Evolutionary conservation across 2,888 invertebrate genomes (phyloP).

Genomic region (Stenotaenia linearis): DNA sequence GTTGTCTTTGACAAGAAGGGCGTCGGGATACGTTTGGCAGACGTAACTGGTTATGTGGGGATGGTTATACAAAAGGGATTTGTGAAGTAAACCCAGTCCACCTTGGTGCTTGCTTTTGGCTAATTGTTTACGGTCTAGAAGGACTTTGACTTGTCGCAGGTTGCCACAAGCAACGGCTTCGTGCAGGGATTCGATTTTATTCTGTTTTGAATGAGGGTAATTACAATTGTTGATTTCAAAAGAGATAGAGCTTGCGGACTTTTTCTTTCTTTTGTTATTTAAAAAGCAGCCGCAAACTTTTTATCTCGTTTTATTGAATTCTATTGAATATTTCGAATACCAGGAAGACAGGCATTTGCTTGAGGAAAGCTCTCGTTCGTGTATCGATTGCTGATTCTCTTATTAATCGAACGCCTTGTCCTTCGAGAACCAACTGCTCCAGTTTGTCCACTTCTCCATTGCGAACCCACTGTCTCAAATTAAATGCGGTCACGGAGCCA

Average conservation of each 20-base stretch:
- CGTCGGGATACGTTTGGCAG: slow-evolving; percentile 64
- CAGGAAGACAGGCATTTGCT: slow-evolving; percentile 62
- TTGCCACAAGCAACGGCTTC: slow-evolving; percentile 77
- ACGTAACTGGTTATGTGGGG: slow-evolving; percentile 74
- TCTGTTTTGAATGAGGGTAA: slow-evolving; percentile 53
- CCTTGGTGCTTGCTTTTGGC: slow-evolving; percentile 41
- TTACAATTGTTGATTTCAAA: too few relatives aligned
- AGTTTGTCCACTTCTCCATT: slow-evolving; percentile 79
- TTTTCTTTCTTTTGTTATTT: too few relatives aligned
- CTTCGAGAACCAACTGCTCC: slow-evolving; percentile 82
- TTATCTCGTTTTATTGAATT: too few relatives aligned
- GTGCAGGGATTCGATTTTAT: slow-evolving; percentile 84
- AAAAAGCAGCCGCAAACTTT: too few relatives aligned
- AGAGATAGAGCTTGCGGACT: too few relatives aligned
- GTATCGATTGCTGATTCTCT: slow-evolving; percentile 61
- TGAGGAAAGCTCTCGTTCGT: slow-evolving; percentile 59
- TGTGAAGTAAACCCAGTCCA: slow-evolving; percentile 70
- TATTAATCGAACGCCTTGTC: slow-evolving; percentile 73
- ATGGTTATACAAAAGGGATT: slow-evolving; percentile 77
- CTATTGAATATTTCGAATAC: too few relatives aligned
- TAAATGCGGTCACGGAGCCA: background rate
- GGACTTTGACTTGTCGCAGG: slow-evolving; percentile 73
- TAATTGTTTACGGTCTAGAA: slow-evolving; percentile 77
- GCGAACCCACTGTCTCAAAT: slow-evolving; percentile 34
- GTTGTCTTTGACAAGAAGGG: slow-evolving; percentile 75